Evolutionary conservation across 2,113 vertebrate species (phyloP), one percentile per base, ranked within the genome.

Genomic region (Spilogale gracilis): DNA sequence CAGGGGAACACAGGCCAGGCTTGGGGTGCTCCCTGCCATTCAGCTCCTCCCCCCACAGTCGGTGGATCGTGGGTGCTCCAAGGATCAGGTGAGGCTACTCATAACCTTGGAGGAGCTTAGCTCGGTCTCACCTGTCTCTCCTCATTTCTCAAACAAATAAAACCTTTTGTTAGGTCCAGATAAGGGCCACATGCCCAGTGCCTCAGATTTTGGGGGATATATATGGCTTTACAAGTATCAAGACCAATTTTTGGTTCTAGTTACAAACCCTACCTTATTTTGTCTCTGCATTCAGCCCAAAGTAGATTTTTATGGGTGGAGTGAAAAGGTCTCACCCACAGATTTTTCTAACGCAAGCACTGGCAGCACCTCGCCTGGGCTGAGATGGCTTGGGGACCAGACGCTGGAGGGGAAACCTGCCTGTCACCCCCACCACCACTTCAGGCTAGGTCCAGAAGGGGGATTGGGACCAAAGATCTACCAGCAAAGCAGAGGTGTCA

Each of bases 271-370:
- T 50, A 27, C 76, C 63, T 60, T 73, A 78, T 69, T 80, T 58
- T 32, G 48, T 14, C 52, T 79, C 86, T 58, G 30, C 1, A 0
- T 89, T 61, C 92, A 81, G 74, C 65, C 74, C 78, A 56, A 79
- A 95, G 81, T 74, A 32, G 83, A 50, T 90, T 92, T 97, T 85
- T 82, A 96, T 58, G 81, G 80, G 81, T 65, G 13, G 12, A 79
- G n/a, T 65, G 71, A 45, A 82, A 74, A 82, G 45, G 7, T 56
- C 54, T 97, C 20, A 2, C 9, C 56, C 43, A 45, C 50, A 21
- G 69, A 0, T 1, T 61, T 50, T 97, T 79, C 91, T 96, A 74
- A 91, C 60, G 90, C 76, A 84, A 83, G 45, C 50, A 67, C 83
- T 67, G 92, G 86, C 86, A 87, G 89, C 2, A 0, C 20, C 20